These are phyloP conservation scores for Etia nguti DNA, from an alignment of 2,113 vertebrate species.

Conservation along the genomic window DNA sequence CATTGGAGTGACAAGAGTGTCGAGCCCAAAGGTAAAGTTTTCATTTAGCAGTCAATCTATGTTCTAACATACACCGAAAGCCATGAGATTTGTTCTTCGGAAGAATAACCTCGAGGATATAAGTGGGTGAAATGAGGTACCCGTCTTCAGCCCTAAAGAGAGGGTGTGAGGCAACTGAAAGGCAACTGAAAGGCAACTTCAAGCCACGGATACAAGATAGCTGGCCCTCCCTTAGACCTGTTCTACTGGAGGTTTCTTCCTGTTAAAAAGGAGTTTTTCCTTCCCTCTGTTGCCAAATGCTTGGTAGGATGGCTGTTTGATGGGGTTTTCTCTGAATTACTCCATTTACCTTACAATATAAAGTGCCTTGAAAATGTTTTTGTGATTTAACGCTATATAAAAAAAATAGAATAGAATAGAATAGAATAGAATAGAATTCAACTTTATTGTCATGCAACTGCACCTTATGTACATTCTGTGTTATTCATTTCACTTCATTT, in stretches of 20 bases:
- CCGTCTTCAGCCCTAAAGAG: neutral
- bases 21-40: neutral
- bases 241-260: neutral
- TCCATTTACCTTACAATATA: neutral
- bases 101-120: neutral
- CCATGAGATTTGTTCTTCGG: neutral
- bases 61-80: neutral
- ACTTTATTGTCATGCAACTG: too few relatives aligned
- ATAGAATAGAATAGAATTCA: too few relatives aligned
- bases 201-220: neutral
- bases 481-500: too few relatives aligned
- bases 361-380: neutral
- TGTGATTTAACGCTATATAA: neutral
- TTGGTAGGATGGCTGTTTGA: neutral
- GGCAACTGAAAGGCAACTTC: neutral
- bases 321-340: neutral
- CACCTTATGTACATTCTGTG: too few relatives aligned
- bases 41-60: neutral
- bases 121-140: neutral
- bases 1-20: neutral
- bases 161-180: accelerated
- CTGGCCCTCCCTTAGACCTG: neutral
- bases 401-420: too few relatives aligned
- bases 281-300: neutral
- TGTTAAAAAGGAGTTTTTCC: neutral